These are phyloP conservation scores for zebrafish (Danio rerio) DNA, from an alignment of 2,113 vertebrate species.

Conservation along the genomic window DNA sequence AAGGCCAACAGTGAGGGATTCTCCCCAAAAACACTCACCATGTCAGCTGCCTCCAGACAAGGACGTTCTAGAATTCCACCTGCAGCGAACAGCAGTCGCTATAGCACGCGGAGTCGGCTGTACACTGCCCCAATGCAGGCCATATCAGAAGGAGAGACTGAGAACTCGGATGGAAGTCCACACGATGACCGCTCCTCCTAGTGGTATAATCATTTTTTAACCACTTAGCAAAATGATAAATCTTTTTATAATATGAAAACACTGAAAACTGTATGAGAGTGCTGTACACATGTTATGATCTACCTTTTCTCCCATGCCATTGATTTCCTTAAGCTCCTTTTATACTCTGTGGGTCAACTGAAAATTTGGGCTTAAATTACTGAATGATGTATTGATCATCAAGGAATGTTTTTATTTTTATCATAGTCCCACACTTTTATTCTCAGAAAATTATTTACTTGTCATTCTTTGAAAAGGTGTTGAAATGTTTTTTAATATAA, in stretches of 20 bases:
- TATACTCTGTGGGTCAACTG: constrained; percentile 20
- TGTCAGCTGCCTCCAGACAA: constrained; percentile 88
- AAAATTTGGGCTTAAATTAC: constrained; percentile 16
- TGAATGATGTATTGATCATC: constrained; percentile 24
- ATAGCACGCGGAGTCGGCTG: constrained; percentile 93
- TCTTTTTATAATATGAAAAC: constrained; percentile 46
- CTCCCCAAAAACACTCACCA: constrained; percentile 86
- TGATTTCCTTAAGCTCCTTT: constrained; percentile 43
- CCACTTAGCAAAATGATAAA: constrained; percentile 38
- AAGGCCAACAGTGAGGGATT: constrained; percentile 88
- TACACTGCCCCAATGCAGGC: constrained; percentile 98
- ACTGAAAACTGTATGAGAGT: constrained; percentile 32
- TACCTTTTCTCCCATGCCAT: background rate
- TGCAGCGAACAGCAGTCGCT: constrained; percentile 95
- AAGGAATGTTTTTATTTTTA: background rate
- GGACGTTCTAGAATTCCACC: constrained; percentile 93
- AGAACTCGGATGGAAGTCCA: constrained; percentile 96
- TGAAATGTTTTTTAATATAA: background rate
- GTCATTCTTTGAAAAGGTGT: background rate
- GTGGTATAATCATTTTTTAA: constrained; percentile 66
- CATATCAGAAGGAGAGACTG: constrained; percentile 96
- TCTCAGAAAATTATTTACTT: constrained; percentile 8
- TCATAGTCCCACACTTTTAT: background rate
- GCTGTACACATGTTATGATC: constrained; percentile 18
- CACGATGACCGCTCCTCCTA: constrained; percentile 97